Base-by-base conservation (phyloP, 2,797 vertebrate species). In the Tenualosa thibaudeaui region DNA sequence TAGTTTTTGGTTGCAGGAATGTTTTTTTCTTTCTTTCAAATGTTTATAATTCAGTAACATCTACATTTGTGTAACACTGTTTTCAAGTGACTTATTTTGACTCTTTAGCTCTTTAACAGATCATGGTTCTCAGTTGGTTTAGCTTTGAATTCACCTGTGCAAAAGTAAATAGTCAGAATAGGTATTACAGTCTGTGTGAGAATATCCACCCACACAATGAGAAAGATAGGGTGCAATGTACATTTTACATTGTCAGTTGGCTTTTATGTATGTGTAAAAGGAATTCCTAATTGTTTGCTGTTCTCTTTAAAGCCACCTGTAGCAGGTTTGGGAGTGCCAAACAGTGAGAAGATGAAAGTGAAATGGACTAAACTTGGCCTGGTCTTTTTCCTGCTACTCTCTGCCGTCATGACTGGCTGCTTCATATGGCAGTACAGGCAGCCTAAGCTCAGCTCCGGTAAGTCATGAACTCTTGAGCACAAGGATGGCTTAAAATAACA, bases 391-490 rank as follows among this genome's bases (percentile, higher is more conserved):
- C 93, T 97, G 81, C 88, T 97, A 83, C 87, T 97, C 3, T 97
- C 96, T 0, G 81, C 95, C 75, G 92, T 96, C 83, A 97, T 98
- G 98, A 97, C 94, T 0, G 92, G 93, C 85, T 97, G 96, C 91
- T 98, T 98, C 88, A 92, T 98, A 58, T 98, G 97, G 97, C 97
- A 98, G 90, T 98, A 97, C 82, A 94, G 93, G 81, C 95, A 97
- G 26, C 95, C 96, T 82, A 98, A 97, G 87, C 68, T 91, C 8
- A 49, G 10, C 46, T n/a, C 49, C 0, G 60, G 58, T 84, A 51
- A 49, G 71, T 43, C 71, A 22, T 78, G 37, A 78, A 22, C 65
- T 46, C 3, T 49, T 78, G 54, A 56, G 19, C 54, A 56, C 13
- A 19, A 17, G 40, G 40, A 15, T 78, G 71, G 37, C 40, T 78